phyloP scores from a whole-genome alignment of 2,113 vertebrate species.

The Elephantulus edwardii region DNA sequence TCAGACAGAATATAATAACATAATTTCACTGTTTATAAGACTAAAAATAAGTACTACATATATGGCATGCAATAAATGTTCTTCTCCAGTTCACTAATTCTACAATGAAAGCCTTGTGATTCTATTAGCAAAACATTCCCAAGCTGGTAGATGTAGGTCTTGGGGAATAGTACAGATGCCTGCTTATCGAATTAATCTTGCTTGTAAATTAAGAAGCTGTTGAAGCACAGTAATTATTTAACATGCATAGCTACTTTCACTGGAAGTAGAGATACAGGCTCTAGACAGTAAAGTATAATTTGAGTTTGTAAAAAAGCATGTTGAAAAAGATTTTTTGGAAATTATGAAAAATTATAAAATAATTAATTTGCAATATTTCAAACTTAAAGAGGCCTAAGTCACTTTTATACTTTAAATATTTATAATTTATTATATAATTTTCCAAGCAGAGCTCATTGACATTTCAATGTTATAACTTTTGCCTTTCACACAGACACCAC shows the following conservation, averaged over 20 bases:
- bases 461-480: background rate
- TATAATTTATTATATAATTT: background rate
- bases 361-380: background rate
- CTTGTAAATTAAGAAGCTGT: conserved; percentile 45
- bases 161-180: background rate
- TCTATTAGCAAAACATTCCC: conserved; percentile 55
- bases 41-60: conserved; percentile 1
- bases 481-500: too few relatives aligned
- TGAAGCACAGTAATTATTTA: conserved; percentile 44
- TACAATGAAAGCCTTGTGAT: conserved; percentile 31
- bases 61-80: conserved; percentile 31
- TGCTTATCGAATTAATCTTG: conserved; percentile 51
- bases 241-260: background rate
- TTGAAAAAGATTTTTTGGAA: background rate
- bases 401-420: background rate
- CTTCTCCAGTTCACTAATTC: conserved; percentile 31
- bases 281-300: background rate
- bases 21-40: conserved; percentile 30
- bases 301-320: background rate
- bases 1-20: conserved; percentile 21
- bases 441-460: background rate
- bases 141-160: background rate
- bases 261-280: background rate
- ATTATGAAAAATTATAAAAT: background rate
- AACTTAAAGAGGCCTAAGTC: background rate